These are phyloP conservation scores for Lamellibrachia columna DNA, from an alignment of 2,888 invertebrate species.

Conservation along the genomic window DNA sequence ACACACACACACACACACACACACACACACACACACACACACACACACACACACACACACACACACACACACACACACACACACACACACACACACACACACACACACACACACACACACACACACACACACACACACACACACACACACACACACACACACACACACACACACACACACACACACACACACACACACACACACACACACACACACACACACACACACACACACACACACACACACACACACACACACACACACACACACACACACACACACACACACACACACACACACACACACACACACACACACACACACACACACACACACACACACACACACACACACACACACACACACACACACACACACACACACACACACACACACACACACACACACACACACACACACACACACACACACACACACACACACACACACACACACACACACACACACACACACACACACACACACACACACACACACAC, in stretches of 20 bases:
- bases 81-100: background rate
- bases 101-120: background rate
- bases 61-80: background rate
- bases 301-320: background rate
- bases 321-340: too few relatives aligned
- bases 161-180: background rate
- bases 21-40: background rate
- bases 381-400: background rate
- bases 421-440: background rate
- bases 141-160: background rate
- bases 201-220: background rate
- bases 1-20: background rate
- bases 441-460: too few relatives aligned
- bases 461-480: too few relatives aligned
- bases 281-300: background rate
- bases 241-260: background rate
- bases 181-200: background rate
- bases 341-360: background rate
- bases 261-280: background rate
- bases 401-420: background rate
- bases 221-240: background rate
- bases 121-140: too few relatives aligned
- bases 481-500: background rate
- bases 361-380: background rate
- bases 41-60: background rate